Evolutionary conservation across 1,140 invertebrate genomes (phyloP), one percentile per base, ranked within the genome.

Genomic region (Bicyclus anynana): DNA sequence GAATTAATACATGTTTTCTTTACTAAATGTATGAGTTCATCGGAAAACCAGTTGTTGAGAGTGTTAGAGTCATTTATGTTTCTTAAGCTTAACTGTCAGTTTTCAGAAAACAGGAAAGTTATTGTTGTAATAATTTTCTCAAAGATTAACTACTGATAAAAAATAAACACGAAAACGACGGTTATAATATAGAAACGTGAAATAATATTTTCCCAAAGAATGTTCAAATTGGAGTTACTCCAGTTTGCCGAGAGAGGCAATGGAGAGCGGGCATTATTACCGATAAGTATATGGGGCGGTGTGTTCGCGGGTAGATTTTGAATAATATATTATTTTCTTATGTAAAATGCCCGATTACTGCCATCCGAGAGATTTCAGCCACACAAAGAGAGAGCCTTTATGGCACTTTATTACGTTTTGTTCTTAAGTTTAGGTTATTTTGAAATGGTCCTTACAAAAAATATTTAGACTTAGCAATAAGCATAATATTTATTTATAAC

Each of bases 301-400:
- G 74, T 69, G 71, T 76, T 75, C 80, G 69, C 71, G 68, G 73
- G 80, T 74, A 73, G 81, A 84, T 84, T 83, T 84, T 84, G 81
- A 87, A 87, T 87, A 87, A 87, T 87, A 87, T 87, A 87, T 87
- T 79, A 84, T 84, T 80, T 87, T 82, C 80, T 77, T 87, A 87
- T 87, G 84, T 84, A 84, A 87, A 87, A 87, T 84, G 81, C 70
- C 75, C 84, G 81, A 84, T 84, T 84, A 84, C 78, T 74, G 66
- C 74, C 77, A 77, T 77, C 72, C 72, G 60, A 65, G 77, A 84
- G 81, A 87, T 87, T 82, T 82, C 72, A 76, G 73, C 67, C 69
- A 58, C 77, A 73, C 74, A 80, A 72, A 79, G 69, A 66, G 76
- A 78, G 68, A 72, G 78, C 77, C 67, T 83, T 87, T 87, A 84